Base-by-base conservation (phyloP, 2,113 vertebrate genomes). In the Salvelinus namaycush region DNA sequence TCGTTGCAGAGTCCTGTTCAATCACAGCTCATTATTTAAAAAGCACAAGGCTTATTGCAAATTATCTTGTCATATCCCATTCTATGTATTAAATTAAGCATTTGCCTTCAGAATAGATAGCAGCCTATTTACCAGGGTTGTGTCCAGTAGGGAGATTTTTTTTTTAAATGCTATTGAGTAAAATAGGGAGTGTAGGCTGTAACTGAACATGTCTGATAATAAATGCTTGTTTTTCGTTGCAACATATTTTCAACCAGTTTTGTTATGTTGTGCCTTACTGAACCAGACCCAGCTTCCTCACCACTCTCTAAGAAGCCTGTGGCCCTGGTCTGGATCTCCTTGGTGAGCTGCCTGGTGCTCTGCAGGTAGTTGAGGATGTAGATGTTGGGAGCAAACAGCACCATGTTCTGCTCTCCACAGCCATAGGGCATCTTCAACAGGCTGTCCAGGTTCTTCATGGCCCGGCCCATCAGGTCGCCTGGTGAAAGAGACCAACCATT, bases 341-440 rank as follows among this genome's bases (percentile, higher is more conserved):
- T 2, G 1, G 90, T 91, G 76, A 95, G 87, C 86, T 94, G 93
- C 27, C 85, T 83, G 0, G 93, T 93, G 81, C 90, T 93, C 18
- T 94, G 87, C 87, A 97, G 87, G 83, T 95, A 96, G 70, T 92
- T 89, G n/a, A 95, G 91, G 77, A 95, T 86, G 69, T 93, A 96
- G 89, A 96, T 94, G 75, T 96, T 96, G 7, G 96, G 95, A 5
- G 94, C 95, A 20, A 97, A 95, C 18, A 73, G 77, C 73, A 96
- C 44, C 95, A 96, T 96, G 86, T 96, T 97, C 87, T 98, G 96
- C 75, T 96, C 93, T 0, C 95, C 95, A 5, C 94, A 97, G 69
- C 95, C 95, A 3, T 81, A 89, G 0, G 94, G 95, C 93, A 94
- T 91, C 74, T 88, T 87, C 64, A 95, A 91, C 44, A 95, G 93